A percentile compares a stretch with the other conserved stretches of the same genome.
phyloP scores from a whole-genome alignment of 2,888 invertebrate genomes.

The Plagodis dolabraria region DNA sequence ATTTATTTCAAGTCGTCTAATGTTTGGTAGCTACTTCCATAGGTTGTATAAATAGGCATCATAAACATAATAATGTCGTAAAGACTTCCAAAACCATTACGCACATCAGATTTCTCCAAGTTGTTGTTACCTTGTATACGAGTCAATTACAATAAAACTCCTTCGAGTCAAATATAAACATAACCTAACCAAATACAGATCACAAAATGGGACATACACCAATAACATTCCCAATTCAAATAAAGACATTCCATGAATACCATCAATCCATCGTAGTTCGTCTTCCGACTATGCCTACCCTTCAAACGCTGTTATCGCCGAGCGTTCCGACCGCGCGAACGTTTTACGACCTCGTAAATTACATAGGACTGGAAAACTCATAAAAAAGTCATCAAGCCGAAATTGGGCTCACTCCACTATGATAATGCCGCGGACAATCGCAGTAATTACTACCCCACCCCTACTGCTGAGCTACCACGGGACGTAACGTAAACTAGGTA shows the following conservation, averaged over 20 bases:
- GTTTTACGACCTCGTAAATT: slow-evolving; percentile 75
- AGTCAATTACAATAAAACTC: too few relatives aligned
- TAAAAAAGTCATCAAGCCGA: slow-evolving; percentile 80
- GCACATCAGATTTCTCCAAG: too few relatives aligned
- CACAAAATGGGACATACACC: slow-evolving; percentile 13
- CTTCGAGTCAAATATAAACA: slow-evolving; percentile 1
- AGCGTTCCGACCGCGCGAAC: slow-evolving; percentile 38
- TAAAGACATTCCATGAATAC: slow-evolving; percentile 27
- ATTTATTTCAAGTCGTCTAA: too few relatives aligned
- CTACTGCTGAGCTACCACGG: slow-evolving; percentile 36
- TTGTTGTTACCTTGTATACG: too few relatives aligned
- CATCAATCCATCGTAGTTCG: slow-evolving; percentile 12
- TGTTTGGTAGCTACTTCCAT: too few relatives aligned
- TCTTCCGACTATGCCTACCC: background rate
- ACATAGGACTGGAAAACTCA: slow-evolving; percentile 74
- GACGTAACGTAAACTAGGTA: slow-evolving; percentile 39
- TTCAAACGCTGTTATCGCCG: slow-evolving; percentile 53
- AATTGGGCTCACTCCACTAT: slow-evolving; percentile 79
- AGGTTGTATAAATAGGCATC: too few relatives aligned
- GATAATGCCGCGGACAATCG: slow-evolving; percentile 73
- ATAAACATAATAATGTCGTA: too few relatives aligned
- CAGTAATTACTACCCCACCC: slow-evolving; percentile 57
- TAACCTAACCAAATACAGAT: slow-evolving; percentile 9
- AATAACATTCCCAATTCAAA: slow-evolving; percentile 19
- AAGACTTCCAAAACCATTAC: too few relatives aligned